phyloP scores from a whole-genome alignment of 2,888 invertebrate species.

The Serripes groenlandicus region DNA sequence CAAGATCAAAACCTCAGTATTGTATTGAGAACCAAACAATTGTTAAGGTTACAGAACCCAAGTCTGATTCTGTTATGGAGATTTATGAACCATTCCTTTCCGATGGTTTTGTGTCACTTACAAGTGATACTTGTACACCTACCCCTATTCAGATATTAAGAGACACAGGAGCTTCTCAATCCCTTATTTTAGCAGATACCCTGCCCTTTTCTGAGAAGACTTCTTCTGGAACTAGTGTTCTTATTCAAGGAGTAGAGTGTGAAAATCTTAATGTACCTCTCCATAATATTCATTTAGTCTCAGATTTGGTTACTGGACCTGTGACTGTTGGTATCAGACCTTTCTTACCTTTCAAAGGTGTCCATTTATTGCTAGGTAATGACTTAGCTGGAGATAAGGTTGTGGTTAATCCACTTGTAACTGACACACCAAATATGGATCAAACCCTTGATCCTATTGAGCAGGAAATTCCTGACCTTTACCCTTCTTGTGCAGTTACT shows the following conservation, averaged over 20 bases:
- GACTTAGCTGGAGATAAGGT: constrained; percentile 28
- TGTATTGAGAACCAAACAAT: constrained; percentile 24
- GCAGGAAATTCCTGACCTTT: constrained; percentile 35
- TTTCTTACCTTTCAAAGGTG: constrained; percentile 50
- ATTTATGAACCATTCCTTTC: constrained; percentile 47
- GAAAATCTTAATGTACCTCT: constrained; percentile 49
- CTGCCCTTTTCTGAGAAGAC: constrained; percentile 45
- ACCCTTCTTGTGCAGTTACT: constrained; percentile 31
- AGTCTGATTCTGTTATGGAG: constrained; percentile 24
- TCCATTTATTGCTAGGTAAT: constrained; percentile 56
- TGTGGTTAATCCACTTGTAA: constrained; percentile 30
- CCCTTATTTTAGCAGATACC: constrained; percentile 49
- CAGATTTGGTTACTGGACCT: constrained; percentile 49
- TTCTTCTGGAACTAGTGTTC: constrained; percentile 40
- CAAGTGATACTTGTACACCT: not conserved
- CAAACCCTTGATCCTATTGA: constrained; percentile 22
- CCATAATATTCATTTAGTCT: constrained; percentile 41
- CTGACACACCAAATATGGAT: constrained; percentile 24
- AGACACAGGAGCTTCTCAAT: constrained; percentile 62
- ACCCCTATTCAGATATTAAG: constrained; percentile 44
- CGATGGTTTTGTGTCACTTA: constrained; percentile 50
- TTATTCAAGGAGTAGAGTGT: constrained; percentile 56
- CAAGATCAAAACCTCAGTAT: constrained; percentile 12
- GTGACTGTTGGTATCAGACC: constrained; percentile 50
- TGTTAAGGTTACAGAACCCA: not conserved